phyloP scores from a whole-genome alignment of 64 coral and sea anemone species.

The Catalaphyllia jardinei region DNA sequence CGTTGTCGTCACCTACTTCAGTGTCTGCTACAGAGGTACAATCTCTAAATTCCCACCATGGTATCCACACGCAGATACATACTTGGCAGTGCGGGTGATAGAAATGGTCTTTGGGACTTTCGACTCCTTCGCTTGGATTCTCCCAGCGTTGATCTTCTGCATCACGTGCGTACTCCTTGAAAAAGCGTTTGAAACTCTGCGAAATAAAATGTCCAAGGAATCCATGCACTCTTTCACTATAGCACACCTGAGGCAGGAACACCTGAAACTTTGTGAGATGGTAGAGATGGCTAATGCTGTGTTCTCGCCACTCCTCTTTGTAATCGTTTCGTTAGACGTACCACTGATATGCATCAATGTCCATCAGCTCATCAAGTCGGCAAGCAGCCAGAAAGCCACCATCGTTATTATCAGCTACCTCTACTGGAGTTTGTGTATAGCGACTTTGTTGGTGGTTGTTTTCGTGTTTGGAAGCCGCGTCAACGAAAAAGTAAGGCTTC shows the following conservation, averaged over 20 bases:
- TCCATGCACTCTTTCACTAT: background rate
- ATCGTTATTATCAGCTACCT: background rate
- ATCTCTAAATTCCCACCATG: constrained; percentile 6
- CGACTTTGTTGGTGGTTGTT: background rate
- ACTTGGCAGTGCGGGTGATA: background rate
- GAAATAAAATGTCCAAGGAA: background rate
- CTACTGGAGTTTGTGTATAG: background rate
- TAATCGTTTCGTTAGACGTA: background rate
- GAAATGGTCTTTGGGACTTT: background rate
- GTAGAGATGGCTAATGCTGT: background rate
- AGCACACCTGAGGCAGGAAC: background rate
- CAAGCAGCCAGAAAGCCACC: background rate
- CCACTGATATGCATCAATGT: background rate
- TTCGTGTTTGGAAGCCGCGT: background rate
- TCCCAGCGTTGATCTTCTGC: background rate
- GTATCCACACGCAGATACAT: background rate
- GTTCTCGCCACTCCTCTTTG: constrained; percentile 2
- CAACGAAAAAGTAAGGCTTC: background rate
- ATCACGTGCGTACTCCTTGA: constrained; percentile 1
- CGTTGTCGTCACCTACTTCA: background rate
- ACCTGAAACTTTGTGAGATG: background rate
- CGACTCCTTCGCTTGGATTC: background rate
- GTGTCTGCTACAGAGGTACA: background rate
- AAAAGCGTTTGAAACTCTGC: background rate
- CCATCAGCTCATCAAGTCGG: constrained; percentile 4